These are phyloP conservation scores for Entomobrya multifasciata DNA, from an alignment of 2,888 invertebrate genomes.

Conservation along the genomic window DNA sequence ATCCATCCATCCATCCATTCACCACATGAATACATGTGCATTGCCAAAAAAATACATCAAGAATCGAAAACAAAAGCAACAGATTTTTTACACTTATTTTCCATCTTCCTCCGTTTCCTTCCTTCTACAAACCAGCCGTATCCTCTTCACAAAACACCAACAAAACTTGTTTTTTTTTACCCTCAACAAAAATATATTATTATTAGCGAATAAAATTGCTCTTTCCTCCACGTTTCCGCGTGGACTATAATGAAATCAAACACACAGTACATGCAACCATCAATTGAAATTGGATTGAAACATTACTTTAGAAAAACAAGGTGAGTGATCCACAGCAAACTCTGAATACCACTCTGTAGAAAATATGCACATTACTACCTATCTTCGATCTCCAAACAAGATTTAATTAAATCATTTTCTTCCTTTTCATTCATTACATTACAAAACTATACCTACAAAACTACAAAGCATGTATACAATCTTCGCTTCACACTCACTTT, in stretches of 20 bases:
- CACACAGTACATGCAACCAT: not conserved
- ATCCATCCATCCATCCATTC: too few relatives aligned
- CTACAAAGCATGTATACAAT: not conserved
- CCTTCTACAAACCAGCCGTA: not conserved
- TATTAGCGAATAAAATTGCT: not conserved
- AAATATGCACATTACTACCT: not conserved
- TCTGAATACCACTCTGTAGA: not conserved
- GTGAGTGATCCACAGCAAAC: not conserved
- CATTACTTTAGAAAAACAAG: not conserved
- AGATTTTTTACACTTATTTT: not conserved
- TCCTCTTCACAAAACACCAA: not conserved
- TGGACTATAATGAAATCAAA: too few relatives aligned
- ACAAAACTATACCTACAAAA: not conserved
- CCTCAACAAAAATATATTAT: too few relatives aligned
- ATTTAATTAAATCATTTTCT: slow-evolving; percentile 45
- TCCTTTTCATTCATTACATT: not conserved
- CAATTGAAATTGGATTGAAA: slow-evolving; percentile 9
- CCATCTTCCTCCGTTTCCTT: slow-evolving; percentile 4
- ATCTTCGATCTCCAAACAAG: slow-evolving; percentile 8
- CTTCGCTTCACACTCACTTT: slow-evolving; percentile 14
- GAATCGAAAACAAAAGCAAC: slow-evolving; percentile 15
- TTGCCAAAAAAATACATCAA: not conserved
- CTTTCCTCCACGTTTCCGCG: slow-evolving; percentile 9
- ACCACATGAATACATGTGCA: not conserved
- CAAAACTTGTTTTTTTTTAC: too few relatives aligned